Conservation (phyloP, 2,888 invertebrate genomes). For the Lasiommata megera region DNA sequence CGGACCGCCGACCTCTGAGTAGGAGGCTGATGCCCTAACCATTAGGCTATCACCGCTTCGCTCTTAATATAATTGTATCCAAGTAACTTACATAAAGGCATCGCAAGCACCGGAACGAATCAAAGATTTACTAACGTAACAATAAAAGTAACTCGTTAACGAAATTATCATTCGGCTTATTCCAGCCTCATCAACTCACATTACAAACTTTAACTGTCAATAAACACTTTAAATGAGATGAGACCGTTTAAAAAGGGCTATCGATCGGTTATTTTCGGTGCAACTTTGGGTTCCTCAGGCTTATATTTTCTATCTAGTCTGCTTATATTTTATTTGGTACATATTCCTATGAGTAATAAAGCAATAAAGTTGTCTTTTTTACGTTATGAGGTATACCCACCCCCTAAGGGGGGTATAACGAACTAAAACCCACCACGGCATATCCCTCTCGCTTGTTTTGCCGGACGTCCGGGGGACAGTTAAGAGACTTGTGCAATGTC, state of each 20-base stretch:
- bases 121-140: slow-evolving; percentile 33
- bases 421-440: no score
- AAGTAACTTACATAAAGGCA: background rate
- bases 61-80: background rate
- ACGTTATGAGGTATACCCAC: no score
- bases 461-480: no score
- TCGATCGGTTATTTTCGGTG: background rate
- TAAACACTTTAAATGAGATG: slow-evolving; percentile 47
- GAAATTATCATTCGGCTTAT: slow-evolving; percentile 39
- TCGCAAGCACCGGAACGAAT: slow-evolving; percentile 35
- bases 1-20: no score
- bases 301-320: background rate
- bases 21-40: no score
- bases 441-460: no score
- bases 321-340: no score
- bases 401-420: no score
- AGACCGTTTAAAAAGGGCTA: slow-evolving; percentile 1
- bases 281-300: background rate
- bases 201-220: slow-evolving; percentile 54
- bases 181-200: slow-evolving; percentile 44
- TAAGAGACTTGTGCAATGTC: no score
- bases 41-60: no score
- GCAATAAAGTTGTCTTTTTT: no score
- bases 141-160: slow-evolving; percentile 37
- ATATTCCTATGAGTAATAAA: no score